A percentile compares a stretch with the other conserved stretches of the same genome.
These are phyloP conservation scores for Octomys mimax DNA, from an alignment of 2,797 vertebrate genomes.

Conservation along the genomic window DNA sequence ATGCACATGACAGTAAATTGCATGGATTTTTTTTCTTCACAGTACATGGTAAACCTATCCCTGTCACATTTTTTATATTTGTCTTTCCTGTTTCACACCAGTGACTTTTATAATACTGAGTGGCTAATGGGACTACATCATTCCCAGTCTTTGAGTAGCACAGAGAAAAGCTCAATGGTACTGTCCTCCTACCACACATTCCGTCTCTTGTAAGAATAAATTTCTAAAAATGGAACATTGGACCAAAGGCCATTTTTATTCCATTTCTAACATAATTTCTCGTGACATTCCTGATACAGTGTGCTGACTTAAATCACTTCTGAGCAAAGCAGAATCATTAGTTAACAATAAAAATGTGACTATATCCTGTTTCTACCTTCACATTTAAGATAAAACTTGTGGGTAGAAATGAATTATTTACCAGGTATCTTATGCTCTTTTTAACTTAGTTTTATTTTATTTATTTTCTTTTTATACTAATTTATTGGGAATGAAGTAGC, in stretches of 20 bases:
- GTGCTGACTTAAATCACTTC: background rate
- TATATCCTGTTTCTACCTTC: background rate
- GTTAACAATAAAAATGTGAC: background rate
- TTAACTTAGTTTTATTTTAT: too few relatives aligned
- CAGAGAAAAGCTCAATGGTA: background rate
- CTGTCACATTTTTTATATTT: background rate
- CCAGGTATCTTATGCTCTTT: background rate
- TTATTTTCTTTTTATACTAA: too few relatives aligned
- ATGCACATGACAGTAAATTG: background rate
- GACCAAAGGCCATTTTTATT: slow-evolving; percentile 43
- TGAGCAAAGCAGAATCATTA: background rate
- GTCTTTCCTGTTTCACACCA: background rate
- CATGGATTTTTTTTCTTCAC: background rate
- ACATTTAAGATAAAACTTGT: background rate
- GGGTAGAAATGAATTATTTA: background rate
- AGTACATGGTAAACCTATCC: background rate
- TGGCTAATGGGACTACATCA: background rate
- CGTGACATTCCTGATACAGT: background rate
- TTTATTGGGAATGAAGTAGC: too few relatives aligned
- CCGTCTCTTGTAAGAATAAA: background rate
- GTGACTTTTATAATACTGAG: background rate
- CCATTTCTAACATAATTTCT: slow-evolving; percentile 38
- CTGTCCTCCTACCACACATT: background rate
- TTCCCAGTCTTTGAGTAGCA: background rate
- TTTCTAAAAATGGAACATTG: background rate